Evolutionary conservation across 2,113 vertebrate species (phyloP).

Genomic region (Centropus unirufus): DNA sequence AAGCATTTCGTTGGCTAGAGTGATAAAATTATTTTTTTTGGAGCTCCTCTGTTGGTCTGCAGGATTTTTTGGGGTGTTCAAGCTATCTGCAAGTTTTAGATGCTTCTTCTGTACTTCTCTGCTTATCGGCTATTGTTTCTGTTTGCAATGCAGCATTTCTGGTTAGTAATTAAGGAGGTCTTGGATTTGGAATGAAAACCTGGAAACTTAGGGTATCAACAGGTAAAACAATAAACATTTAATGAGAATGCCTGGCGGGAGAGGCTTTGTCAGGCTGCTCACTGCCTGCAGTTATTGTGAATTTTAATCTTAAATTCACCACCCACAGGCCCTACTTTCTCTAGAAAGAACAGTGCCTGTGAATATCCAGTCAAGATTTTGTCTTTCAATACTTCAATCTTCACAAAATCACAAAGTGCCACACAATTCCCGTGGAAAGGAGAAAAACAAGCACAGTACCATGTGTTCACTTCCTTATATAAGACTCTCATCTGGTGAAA

Average conservation of each 20-base stretch:
- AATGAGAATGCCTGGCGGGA: not conserved
- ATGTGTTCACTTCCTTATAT: not conserved
- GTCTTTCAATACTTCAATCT: not conserved
- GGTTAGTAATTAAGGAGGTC: not conserved
- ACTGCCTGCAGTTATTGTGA: not conserved
- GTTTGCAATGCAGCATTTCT: not conserved
- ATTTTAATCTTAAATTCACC: not conserved
- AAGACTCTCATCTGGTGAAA: not conserved
- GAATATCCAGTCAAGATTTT: not conserved
- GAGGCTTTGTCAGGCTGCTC: not conserved
- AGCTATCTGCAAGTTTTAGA: not conserved
- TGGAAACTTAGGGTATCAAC: not conserved
- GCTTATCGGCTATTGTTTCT: not conserved
- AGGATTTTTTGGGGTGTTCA: not conserved
- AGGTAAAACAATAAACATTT: not conserved
- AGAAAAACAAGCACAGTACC: not conserved
- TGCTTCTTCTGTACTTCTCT: not conserved
- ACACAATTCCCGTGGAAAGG: not conserved
- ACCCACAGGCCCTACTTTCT: not conserved
- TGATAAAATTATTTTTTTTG: not conserved
- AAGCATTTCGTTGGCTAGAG: not conserved
- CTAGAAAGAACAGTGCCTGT: not conserved
- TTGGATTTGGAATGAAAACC: not conserved
- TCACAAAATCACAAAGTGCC: not conserved
- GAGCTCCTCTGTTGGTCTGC: not conserved